These are phyloP conservation scores for Cyrtorhinus lividipennis DNA, from an alignment of 1,140 invertebrate genomes.

Conservation along the genomic window DNA sequence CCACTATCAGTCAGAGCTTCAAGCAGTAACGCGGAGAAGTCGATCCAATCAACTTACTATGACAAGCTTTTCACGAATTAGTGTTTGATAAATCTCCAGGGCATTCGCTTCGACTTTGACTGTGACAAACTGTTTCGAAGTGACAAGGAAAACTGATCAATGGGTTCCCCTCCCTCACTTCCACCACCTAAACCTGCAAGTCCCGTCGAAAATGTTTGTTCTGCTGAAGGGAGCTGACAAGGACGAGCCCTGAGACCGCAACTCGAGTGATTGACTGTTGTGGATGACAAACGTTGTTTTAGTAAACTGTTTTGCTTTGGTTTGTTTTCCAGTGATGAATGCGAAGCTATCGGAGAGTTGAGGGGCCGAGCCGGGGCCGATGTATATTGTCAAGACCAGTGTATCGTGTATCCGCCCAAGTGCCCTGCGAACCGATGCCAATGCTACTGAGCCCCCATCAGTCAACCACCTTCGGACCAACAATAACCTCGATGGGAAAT, in stretches of 20 bases:
- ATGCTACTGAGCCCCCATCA: conserved; percentile 38
- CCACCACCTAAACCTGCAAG: too few relatives aligned
- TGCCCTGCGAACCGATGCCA: conserved; percentile 55
- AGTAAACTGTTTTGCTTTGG: neutral
- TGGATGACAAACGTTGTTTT: neutral
- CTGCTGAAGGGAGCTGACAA: neutral
- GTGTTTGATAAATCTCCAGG: too few relatives aligned
- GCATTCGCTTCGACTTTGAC: too few relatives aligned
- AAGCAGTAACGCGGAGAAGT: too few relatives aligned
- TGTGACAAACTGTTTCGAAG: too few relatives aligned
- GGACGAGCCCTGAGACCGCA: neutral
- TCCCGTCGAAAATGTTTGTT: neutral
- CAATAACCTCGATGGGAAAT: neutral
- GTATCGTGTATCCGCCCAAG: conserved; percentile 51
- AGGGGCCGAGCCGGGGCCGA: conserved; percentile 54
- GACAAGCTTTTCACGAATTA: too few relatives aligned
- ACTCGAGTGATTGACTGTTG: neutral
- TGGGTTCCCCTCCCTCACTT: neutral
- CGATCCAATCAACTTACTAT: too few relatives aligned
- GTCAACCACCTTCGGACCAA: neutral
- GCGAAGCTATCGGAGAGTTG: conserved; percentile 60
- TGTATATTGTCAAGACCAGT: conserved; percentile 68
- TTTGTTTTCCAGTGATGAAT: conserved; percentile 46
- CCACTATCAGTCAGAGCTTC: too few relatives aligned
- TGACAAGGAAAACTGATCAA: conserved; percentile 8